Percentiles rank a stretch among this genome's conserved stretches.
Conservation (phyloP, 2,113 vertebrate genomes). For the Dryoscopus gambensis region DNA sequence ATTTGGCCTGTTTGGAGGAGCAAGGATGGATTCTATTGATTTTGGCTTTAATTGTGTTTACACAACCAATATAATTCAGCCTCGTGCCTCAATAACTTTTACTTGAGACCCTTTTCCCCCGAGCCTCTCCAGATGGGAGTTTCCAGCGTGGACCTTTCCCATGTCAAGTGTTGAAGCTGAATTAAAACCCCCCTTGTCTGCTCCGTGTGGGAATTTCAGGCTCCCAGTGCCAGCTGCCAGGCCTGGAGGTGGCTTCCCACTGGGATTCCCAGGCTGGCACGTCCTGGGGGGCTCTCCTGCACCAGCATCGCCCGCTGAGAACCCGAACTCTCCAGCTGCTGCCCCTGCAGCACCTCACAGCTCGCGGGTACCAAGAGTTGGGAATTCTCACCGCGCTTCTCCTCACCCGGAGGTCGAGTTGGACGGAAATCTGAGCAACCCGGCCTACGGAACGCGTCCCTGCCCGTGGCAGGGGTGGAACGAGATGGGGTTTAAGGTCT, state of each 20-base stretch:
- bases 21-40: not conserved
- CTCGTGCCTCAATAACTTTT: not conserved
- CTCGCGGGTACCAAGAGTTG: not conserved
- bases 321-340: not conserved
- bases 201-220: not conserved
- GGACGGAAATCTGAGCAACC: not conserved
- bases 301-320: not conserved
- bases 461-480: not conserved
- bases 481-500: not conserved
- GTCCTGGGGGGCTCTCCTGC: not conserved
- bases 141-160: slow-evolving; percentile 19
- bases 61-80: not conserved
- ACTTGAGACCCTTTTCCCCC: not conserved
- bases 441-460: not conserved
- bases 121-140: not conserved
- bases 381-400: not conserved
- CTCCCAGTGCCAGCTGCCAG: not conserved
- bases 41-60: slow-evolving; percentile 43
- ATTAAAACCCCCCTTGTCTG: not conserved
- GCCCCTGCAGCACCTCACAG: not conserved
- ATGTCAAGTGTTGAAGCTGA: not conserved
- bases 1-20: not conserved
- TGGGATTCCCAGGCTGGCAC: not conserved
- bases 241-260: not conserved
- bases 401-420: not conserved